A percentile compares a stretch with the other conserved stretches of the same genome.
phyloP scores from a whole-genome alignment of 2,888 invertebrate genomes.

The Ganaspis brasiliensis region DNA sequence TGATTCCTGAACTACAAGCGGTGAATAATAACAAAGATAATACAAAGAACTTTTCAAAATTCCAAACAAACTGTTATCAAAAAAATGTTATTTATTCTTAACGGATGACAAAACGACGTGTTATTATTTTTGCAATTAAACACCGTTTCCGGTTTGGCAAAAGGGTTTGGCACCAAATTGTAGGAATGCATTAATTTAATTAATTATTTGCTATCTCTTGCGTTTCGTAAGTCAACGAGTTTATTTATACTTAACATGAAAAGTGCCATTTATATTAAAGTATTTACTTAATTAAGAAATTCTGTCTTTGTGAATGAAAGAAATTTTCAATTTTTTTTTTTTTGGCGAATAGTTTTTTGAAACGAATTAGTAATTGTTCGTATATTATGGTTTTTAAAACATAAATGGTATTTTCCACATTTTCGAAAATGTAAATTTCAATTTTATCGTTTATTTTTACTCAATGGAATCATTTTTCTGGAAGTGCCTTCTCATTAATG shows the following conservation, averaged over 20 bases:
- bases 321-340: too few species aligned
- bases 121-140: conserved; percentile 22
- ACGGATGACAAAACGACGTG: neutral
- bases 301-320: neutral
- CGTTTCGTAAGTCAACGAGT: neutral
- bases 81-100: conserved; percentile 8
- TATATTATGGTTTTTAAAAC: too few species aligned
- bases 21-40: conserved; percentile 2
- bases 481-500: too few species aligned
- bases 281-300: neutral
- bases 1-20: neutral
- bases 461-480: too few species aligned
- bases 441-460: too few species aligned
- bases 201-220: neutral
- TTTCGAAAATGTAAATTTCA: too few species aligned
- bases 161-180: conserved; percentile 18
- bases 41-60: neutral
- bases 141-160: conserved; percentile 32
- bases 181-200: conserved; percentile 31
- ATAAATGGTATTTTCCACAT: too few species aligned
- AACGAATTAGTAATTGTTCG: too few species aligned
- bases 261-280: neutral
- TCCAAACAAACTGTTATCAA: neutral
- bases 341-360: too few species aligned
- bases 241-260: conserved; percentile 24